Base-by-base conservation (phyloP, 2,888 invertebrate genomes). In the Spodoptera picta region DNA sequence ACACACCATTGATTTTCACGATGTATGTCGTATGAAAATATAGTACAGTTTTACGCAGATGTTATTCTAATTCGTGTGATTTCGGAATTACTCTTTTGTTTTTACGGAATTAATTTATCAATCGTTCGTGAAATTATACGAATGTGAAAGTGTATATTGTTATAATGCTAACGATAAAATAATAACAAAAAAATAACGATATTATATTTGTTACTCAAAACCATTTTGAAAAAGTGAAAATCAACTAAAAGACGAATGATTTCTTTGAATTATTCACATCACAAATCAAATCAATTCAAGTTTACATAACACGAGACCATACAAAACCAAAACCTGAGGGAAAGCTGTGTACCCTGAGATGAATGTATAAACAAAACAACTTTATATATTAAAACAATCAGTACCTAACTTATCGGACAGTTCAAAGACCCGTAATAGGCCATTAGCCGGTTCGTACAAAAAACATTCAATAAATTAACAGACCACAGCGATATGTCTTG, bases 381-480 rank as follows among this genome's bases (percentile, higher is more conserved):
- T 58, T 36, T 9, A 36, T 36, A 36, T 1, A 36, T 36, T 36
- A 9, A 36, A 36, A 53, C 43, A 61, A 36, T 44, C 45, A 50
- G 60, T 62, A 36, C n/a, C 47, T 53, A 60, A 81, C 83, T 87
- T 88, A 87, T 90, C 85, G 85, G 87, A 83, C 84, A 90, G 88
- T 87, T 89, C 91, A 90, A 90, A 87, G 87, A 84, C 80, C 92
- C 90, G 90, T 93, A 90, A 92, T 83, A 89, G 90, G 87, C 87
- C 89, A 90, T 92, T 93, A 92, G 89, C 91, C 90, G 83, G 80
- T 72, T 69, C 78, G 83, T 82, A 91, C 90, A 93, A 94, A 93
- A 93, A 94, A 93, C 93, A 92, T 85, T 86, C 84, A 73, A 92
- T 94, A 94, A 93, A 94, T 94, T 88, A 87, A 77, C 69, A 66